A percentile compares a stretch with the other conserved stretches of the same genome.
These are phyloP conservation scores for Hydropotes inermis DNA, from an alignment of 2,113 vertebrate genomes.

Conservation along the genomic window DNA sequence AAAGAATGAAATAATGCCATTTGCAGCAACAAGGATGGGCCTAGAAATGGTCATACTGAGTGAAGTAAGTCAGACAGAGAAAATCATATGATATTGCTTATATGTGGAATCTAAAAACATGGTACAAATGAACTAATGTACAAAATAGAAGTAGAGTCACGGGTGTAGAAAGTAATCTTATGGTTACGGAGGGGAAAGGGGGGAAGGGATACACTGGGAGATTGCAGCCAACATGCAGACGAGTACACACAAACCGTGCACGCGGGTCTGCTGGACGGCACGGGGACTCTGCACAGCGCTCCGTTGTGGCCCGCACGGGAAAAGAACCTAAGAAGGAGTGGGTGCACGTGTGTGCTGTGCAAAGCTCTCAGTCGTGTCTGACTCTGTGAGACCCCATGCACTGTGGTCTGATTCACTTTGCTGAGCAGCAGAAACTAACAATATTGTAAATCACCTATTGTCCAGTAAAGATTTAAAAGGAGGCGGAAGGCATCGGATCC, in stretches of 20 bases:
- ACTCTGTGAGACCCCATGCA: accelerated
- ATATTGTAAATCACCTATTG: background rate
- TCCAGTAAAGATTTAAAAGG: background rate
- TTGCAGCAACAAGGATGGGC: background rate
- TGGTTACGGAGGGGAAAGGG: background rate
- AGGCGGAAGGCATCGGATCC: background rate
- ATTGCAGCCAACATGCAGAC: accelerated
- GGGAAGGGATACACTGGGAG: background rate
- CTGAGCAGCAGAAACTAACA: background rate
- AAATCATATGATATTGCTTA: background rate
- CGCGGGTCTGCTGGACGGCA: accelerated
- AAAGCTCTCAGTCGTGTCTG: background rate
- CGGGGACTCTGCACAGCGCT: background rate
- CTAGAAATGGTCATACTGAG: background rate
- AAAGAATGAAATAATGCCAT: background rate
- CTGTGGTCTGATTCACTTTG: background rate
- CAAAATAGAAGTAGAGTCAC: background rate
- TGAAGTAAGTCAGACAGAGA: background rate
- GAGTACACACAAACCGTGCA: accelerated
- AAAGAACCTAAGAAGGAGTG: background rate
- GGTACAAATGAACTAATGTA: background rate
- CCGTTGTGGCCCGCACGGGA: accelerated
- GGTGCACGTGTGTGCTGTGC: background rate
- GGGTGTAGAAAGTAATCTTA: background rate
- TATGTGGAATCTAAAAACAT: background rate